These are phyloP conservation scores for Mustelus asterias DNA, from an alignment of 2,113 vertebrate species.

Conservation along the genomic window DNA sequence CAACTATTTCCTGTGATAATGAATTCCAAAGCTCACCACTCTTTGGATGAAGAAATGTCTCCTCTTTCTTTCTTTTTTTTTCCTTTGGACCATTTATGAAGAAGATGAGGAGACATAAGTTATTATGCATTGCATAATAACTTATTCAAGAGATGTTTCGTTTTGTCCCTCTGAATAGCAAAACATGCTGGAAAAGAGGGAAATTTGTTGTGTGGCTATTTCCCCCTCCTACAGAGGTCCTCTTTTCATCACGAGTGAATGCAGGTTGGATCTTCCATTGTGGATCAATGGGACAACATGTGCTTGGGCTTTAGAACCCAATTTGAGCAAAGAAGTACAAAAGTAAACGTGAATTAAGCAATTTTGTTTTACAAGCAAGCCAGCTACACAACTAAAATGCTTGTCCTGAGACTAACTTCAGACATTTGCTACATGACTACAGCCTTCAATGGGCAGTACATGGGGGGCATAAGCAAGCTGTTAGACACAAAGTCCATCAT, in stretches of 20 bases:
- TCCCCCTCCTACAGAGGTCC: background rate
- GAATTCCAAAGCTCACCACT: too few relatives aligned
- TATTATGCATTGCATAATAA: background rate
- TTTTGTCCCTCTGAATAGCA: background rate
- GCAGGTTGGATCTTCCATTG: background rate
- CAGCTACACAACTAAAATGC: background rate
- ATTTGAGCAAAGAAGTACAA: background rate
- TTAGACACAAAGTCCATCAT: background rate
- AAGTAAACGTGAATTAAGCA: background rate
- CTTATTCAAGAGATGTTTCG: background rate
- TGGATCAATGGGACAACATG: background rate
- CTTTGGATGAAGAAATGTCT: too few relatives aligned
- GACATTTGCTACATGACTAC: background rate
- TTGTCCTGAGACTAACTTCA: background rate
- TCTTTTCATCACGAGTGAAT: background rate
- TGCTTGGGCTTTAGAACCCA: background rate
- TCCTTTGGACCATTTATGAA: too few relatives aligned
- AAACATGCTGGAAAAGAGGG: background rate
- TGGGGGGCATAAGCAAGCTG: background rate
- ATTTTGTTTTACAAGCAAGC: background rate
- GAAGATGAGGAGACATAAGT: background rate
- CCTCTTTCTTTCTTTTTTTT: too few relatives aligned
- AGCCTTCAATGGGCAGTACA: background rate
- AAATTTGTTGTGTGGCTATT: background rate
- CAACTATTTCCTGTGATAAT: too few relatives aligned